These are phyloP conservation scores for Sarcophaga peregrina DNA, from an alignment of 1,140 invertebrate genomes.

Conservation along the genomic window DNA sequence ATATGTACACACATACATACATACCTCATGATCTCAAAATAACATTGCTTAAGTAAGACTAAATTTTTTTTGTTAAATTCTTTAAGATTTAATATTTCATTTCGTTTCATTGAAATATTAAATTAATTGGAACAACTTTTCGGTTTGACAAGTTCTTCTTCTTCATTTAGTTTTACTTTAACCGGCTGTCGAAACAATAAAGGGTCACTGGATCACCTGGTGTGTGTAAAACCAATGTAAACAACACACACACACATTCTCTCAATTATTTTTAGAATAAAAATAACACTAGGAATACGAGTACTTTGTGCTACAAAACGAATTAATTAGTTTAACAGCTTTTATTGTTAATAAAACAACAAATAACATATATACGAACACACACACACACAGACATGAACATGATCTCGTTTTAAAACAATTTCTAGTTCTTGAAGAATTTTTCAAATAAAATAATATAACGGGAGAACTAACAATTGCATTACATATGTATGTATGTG, in stretches of 20 bases:
- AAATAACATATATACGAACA: neutral
- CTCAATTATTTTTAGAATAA: too few relatives aligned
- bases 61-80: too few relatives aligned
- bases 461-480: neutral
- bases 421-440: too few relatives aligned
- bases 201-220: conserved; percentile 12
- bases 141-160: neutral
- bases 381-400: neutral
- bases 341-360: conserved; percentile 3
- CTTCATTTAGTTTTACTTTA: neutral
- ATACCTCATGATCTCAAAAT: too few relatives aligned
- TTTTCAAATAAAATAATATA: too few relatives aligned
- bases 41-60: too few relatives aligned
- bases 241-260: neutral
- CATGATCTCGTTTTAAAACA: too few relatives aligned
- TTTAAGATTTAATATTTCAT: too few relatives aligned
- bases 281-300: neutral
- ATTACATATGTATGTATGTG: neutral
- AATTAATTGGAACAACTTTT: conserved; percentile 10
- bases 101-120: neutral
- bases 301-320: neutral
- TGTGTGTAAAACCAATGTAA: neutral
- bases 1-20: too few relatives aligned
- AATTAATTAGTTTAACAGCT: conserved; percentile 25
- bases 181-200: neutral